phyloP scores from a whole-genome alignment of 1,140 invertebrate species.

The Platyscapa corneri region DNA sequence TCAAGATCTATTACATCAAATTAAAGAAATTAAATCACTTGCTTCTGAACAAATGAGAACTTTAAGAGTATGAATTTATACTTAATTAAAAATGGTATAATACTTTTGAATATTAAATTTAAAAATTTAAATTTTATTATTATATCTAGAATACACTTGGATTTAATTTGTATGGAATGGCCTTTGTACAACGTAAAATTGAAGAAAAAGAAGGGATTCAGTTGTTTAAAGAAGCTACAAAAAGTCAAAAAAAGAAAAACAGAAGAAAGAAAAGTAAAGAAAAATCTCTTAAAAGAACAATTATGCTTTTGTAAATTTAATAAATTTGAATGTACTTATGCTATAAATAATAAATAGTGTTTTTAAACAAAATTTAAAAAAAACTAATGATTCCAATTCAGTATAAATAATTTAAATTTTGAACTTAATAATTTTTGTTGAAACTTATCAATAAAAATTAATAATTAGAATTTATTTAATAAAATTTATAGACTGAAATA shows the following conservation, averaged over 20 bases:
- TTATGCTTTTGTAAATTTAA: conserved; percentile 70
- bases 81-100: conserved; percentile 20
- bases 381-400: no score
- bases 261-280: conserved; percentile 82
- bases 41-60: conserved; percentile 77
- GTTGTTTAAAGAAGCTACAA: conserved; percentile 88
- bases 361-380: no score
- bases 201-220: conserved; percentile 87
- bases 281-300: conserved; percentile 80
- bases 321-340: not conserved
- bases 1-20: conserved; percentile 79
- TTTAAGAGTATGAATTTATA: conserved; percentile 77
- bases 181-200: conserved; percentile 84
- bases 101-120: conserved; percentile 26
- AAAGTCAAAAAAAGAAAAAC: conserved; percentile 79
- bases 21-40: conserved; percentile 81
- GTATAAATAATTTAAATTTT: no score
- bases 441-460: no score
- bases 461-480: no score
- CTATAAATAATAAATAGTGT: conserved; percentile 19
- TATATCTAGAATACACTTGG: conserved; percentile 89
- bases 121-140: conserved; percentile 55
- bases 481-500: no score
- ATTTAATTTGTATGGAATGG: conserved; percentile 89
- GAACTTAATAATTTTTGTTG: no score